Base-by-base conservation (phyloP, 2,797 vertebrate genomes). In the Rhinella marina region DNA sequence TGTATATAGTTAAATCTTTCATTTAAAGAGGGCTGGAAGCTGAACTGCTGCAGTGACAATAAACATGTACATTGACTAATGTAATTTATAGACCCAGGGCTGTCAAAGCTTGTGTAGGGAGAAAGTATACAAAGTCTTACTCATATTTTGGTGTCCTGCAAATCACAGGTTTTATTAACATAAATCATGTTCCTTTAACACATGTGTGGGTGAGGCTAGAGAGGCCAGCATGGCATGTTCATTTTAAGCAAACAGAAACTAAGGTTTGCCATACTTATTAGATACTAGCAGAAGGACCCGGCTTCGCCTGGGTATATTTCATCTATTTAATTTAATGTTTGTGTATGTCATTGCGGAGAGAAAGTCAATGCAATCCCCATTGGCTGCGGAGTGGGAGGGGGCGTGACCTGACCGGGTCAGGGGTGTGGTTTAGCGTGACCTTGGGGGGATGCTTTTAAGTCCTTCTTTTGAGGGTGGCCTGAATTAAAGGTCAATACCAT, bases 1-100 rank as follows among this genome's bases (percentile, higher is more conserved):
- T 64, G 16, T 66, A 48, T 76, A 76, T 77, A 62, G 41, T 76
- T 62, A 82, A 73, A 77, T 66, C 48, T 87, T 82, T 82, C 13
- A 32, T 75, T 73, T 76, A 10, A 76, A 41, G 50, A 10, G n/a
- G 62, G 11, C 64, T 54, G 61, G 76, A 62, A 62, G 57, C 14
- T 57, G 73, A 76, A 56, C 27, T 10, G 7, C 41, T n/a, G 27
- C 21, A 29, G 61, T 29, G 56, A 62, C 70, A n/a, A 16, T 87
- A 87, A 76, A 75, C n/a, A 72, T 81, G 25, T 59, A 64, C n/a
- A 32, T 27, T 73, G 52, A 19, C n/a, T 73, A 73, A 75, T 52
- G 41, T 62, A 59, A 27, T 62, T 48, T 75, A 48, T 4, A 11
- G 19, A 50, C 5, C 23, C 8, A 7, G 41, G 25, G 23, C 13